A percentile compares a stretch with the other conserved stretches of the same genome.
Evolutionary conservation across 2,113 vertebrate species (phyloP).

Genomic region (Noturus placidus): DNA sequence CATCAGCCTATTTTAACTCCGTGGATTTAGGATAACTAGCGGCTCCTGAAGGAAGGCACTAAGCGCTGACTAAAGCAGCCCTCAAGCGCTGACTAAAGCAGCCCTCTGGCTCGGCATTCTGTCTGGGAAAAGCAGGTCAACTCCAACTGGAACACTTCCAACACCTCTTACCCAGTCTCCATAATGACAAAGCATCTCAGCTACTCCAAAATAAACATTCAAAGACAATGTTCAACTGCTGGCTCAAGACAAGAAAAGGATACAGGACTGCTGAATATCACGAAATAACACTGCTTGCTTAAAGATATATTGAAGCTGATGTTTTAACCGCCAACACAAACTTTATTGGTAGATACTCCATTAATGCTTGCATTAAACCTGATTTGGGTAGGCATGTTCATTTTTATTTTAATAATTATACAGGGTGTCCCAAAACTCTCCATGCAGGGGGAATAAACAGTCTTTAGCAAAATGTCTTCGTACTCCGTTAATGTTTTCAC

Average conservation of each 20-base stretch:
- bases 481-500: no score
- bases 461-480: no score
- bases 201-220: neutral
- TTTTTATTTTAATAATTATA: neutral
- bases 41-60: neutral
- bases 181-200: neutral
- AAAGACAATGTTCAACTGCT: neutral
- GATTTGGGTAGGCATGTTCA: neutral
- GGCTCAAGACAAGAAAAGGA: neutral
- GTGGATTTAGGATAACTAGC: neutral
- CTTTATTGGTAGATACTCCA: neutral
- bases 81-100: neutral
- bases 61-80: neutral
- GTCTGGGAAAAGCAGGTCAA: slow-evolving; percentile 41
- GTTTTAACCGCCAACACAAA: neutral
- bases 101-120: slow-evolving; percentile 14
- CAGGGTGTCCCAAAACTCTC: neutral
- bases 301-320: neutral
- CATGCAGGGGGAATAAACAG: no score
- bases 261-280: neutral
- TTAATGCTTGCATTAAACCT: neutral
- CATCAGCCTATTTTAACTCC: neutral
- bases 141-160: slow-evolving; percentile 30
- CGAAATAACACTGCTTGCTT: neutral
- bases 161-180: slow-evolving; percentile 24